These are phyloP conservation scores for Sarcophaga bullata DNA, from an alignment of 1,140 invertebrate species.

Conservation along the genomic window DNA sequence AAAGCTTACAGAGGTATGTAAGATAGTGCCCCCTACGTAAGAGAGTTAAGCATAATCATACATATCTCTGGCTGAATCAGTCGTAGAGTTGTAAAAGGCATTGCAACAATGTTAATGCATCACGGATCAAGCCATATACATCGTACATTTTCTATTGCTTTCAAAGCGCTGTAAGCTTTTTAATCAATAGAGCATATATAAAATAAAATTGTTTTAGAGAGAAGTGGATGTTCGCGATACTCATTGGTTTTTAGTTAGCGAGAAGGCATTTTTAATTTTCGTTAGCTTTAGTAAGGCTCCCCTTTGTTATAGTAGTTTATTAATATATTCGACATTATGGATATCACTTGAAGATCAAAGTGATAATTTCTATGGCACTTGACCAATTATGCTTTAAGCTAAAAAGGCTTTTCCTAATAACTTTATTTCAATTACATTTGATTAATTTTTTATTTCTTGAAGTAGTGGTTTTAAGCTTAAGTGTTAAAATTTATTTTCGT, in stretches of 20 bases:
- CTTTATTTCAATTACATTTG: neutral
- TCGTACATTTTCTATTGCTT: conserved; percentile 22
- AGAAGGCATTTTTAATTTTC: conserved; percentile 23
- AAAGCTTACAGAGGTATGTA: conserved; percentile 64
- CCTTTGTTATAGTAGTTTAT: conserved; percentile 46
- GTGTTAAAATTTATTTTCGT: conserved; percentile 11
- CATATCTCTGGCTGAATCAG: conserved; percentile 64
- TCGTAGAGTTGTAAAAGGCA: neutral
- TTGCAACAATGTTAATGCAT: conserved; percentile 46
- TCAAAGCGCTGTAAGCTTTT: conserved; percentile 46
- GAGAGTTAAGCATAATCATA: conserved; percentile 51
- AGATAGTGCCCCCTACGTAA: conserved; percentile 47
- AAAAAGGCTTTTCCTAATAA: conserved; percentile 37
- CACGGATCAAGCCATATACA: conserved; percentile 30
- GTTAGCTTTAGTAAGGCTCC: conserved; percentile 25
- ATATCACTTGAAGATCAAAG: conserved; percentile 54
- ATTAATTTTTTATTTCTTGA: neutral
- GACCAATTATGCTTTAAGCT: conserved; percentile 31
- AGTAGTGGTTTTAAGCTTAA: neutral
- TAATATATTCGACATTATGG: conserved; percentile 63
- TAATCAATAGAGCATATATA: conserved; percentile 7
- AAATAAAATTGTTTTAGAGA: neutral
- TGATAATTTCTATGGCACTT: conserved; percentile 28
- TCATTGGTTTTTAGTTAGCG: conserved; percentile 26
- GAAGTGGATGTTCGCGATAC: conserved; percentile 1